phyloP scores from a whole-genome alignment of 1,140 invertebrate species.

The Trypoxylus dichotomus region DNA sequence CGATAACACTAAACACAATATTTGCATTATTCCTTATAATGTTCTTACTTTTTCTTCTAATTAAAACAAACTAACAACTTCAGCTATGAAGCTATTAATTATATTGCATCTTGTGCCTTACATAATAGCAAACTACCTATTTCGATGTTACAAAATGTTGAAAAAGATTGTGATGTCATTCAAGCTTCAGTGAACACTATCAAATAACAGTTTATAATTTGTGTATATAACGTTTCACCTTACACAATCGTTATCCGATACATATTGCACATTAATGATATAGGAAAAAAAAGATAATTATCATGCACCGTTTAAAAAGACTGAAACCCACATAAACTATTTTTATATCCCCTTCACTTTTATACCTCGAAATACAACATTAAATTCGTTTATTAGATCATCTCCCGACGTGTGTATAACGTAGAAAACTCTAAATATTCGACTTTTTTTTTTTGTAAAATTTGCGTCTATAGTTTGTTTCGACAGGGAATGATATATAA shows the following conservation, averaged over 20 bases:
- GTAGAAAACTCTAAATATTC: no score
- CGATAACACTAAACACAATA: neutral
- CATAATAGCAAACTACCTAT: neutral
- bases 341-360: no score
- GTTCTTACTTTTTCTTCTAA: neutral
- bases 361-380: no score
- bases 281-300: no score
- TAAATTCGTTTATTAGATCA: no score
- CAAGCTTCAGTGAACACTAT: constrained; percentile 6
- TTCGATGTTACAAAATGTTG: neutral
- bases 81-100: neutral
- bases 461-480: no score
- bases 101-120: neutral
- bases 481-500: no score
- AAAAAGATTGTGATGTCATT: neutral
- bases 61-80: neutral
- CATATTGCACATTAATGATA: no score
- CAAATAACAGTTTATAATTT: neutral
- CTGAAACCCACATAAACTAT: no score
- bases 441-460: no score
- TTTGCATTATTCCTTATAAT: neutral
- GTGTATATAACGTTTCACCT: neutral
- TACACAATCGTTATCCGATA: neutral
- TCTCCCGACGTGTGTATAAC: no score
- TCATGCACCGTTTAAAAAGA: no score